phyloP scores from a whole-genome alignment of 2,888 invertebrate genomes.

The Galerucella calmariensis region DNA sequence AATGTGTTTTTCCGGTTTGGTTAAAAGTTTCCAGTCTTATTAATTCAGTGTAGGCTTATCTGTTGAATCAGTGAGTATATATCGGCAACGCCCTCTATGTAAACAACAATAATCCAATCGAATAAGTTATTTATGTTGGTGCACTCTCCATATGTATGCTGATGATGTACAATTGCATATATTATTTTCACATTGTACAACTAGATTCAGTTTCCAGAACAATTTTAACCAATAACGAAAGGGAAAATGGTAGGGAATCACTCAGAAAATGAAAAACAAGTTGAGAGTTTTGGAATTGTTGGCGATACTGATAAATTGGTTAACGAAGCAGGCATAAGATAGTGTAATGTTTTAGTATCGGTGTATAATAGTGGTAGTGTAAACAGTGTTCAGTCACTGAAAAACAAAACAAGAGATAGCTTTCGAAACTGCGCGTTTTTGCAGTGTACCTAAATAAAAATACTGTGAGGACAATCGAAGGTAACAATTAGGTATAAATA shows the following conservation, averaged over 20 bases:
- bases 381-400: too few relatives aligned
- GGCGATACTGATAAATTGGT: too few relatives aligned
- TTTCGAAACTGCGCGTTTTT: too few relatives aligned
- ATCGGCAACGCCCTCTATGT: constrained; percentile 30
- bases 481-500: not conserved
- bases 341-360: too few relatives aligned
- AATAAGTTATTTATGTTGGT: constrained; percentile 40
- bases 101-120: constrained; percentile 45
- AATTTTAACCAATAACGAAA: too few relatives aligned
- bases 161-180: constrained; percentile 39
- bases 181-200: constrained; percentile 29
- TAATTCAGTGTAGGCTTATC: not conserved
- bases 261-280: not conserved
- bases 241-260: not conserved
- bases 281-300: not conserved
- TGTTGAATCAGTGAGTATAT: constrained; percentile 16
- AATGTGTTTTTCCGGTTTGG: not conserved
- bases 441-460: too few relatives aligned
- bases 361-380: too few relatives aligned
- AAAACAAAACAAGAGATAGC: too few relatives aligned
- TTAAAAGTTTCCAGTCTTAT: not conserved
- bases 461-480: too few relatives aligned
- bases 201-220: not conserved
- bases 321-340: too few relatives aligned
- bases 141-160: constrained; percentile 36